Base-by-base conservation (phyloP, 2,888 invertebrate genomes). In the Drosophila neoperkinsi region DNA sequence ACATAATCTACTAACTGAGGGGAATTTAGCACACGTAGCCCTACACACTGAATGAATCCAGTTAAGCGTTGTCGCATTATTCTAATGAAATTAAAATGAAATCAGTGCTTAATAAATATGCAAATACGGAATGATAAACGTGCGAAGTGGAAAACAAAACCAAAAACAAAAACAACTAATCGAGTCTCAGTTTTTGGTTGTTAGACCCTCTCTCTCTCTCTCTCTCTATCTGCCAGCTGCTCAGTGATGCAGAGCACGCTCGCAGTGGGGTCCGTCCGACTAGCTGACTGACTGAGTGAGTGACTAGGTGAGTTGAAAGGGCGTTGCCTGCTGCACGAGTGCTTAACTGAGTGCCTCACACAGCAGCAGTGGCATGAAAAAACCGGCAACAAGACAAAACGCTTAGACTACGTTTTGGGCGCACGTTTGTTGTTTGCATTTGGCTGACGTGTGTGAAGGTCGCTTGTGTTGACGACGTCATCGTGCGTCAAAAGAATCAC, bases 51-150 rank as follows among this genome's bases (percentile, higher is more conserved):
- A 46, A 34, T 33, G n/a, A 53, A 63, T 62, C 66, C 66, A 82
- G 82, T 84, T 84, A 72, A 71, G 71, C 49, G 30, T 36, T 59
- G 77, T 71, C 71, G 74, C 58, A 77, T 72, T 70, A 76, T 82
- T 72, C 71, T 69, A 82, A 87, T 79, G 74, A 67, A 74, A 84
- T 88, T 90, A 84, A 82, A 90, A 82, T 69, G 38, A 77, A 82
- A 85, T 88, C 88, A 82, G 71, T 62, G 78, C 65, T 52, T 71
- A 77, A 64, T 74, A 77, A 80, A 84, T 77, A 77, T 56, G 72
- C 71, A 65, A 75, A 86, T 71, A 76, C 57, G 55, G 21, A 69
- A 58, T 43, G 51, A 43, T 30, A 55, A 68, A 78, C 71, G 61
- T 68, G 64, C 41, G n/a, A 50, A 41, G 25, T 36, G 25, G 25